phyloP scores from a whole-genome alignment of 2,113 vertebrate species.

The Thinocorus orbignyianus region DNA sequence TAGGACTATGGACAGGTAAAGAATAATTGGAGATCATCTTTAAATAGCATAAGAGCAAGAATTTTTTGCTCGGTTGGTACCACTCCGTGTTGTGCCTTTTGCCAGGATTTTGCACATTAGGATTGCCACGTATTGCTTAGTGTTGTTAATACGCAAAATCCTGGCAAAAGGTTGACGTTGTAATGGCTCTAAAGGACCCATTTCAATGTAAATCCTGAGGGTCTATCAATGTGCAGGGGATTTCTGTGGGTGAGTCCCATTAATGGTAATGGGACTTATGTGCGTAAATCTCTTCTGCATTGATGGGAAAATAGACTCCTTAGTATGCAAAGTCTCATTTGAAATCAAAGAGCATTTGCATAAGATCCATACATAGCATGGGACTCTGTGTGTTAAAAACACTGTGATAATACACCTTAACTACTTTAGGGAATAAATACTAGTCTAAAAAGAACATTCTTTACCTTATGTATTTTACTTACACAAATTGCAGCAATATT shows the following conservation, averaged over 20 bases:
- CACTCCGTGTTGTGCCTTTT: conserved; percentile 45
- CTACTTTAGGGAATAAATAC: not conserved
- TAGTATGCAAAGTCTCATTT: conserved; percentile 69
- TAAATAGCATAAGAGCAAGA: not conserved
- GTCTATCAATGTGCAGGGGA: conserved; percentile 63
- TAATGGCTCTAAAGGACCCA: conserved; percentile 68
- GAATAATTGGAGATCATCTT: conserved; percentile 22
- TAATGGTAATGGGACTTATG: conserved; percentile 67
- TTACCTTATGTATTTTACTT: not conserved
- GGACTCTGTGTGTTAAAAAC: conserved; percentile 26
- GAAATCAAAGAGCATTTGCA: conserved; percentile 69
- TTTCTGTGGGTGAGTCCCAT: conserved; percentile 64
- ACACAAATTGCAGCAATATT: not conserved
- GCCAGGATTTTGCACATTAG: conserved; percentile 67
- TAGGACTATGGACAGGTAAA: not conserved
- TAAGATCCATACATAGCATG: conserved; percentile 44
- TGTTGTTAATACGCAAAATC: conserved; percentile 64
- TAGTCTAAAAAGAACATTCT: not conserved
- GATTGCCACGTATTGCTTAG: conserved; percentile 64
- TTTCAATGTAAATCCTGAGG: conserved; percentile 65
- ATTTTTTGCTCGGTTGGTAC: conserved; percentile 1
- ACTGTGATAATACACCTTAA: conserved; percentile 24
- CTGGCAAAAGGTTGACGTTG: conserved; percentile 53
- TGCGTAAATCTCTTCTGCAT: conserved; percentile 59
- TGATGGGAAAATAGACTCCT: conserved; percentile 58